Conservation (phyloP, 2,113 vertebrate species). For the Gobius niger region DNA sequence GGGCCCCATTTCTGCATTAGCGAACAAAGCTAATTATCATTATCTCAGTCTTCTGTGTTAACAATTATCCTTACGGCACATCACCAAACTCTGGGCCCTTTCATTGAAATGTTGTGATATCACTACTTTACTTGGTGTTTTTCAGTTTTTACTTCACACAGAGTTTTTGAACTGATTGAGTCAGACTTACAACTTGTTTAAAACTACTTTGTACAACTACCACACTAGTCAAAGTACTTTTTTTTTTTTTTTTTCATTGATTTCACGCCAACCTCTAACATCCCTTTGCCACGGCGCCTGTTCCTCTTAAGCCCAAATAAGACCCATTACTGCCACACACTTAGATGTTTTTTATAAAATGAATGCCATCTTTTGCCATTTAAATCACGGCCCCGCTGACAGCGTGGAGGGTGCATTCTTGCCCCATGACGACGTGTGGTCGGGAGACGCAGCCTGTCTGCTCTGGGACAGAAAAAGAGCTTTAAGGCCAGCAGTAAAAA, state of each 20-base stretch:
- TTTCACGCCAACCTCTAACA: neutral
- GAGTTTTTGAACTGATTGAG: neutral
- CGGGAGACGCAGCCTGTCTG: conserved; percentile 57
- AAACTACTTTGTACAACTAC: neutral
- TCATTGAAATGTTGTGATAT: too few species aligned
- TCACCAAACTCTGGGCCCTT: too few species aligned
- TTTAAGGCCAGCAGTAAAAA: conserved; percentile 60
- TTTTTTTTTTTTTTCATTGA: neutral
- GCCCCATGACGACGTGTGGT: conserved; percentile 48
- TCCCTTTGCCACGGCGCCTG: neutral
- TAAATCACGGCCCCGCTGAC: conserved; percentile 33
- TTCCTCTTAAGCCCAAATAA: conserved; percentile 2
- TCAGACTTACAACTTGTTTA: neutral
- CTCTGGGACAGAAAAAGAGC: conserved; percentile 64
- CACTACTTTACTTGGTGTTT: neutral
- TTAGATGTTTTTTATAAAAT: conserved; percentile 24
- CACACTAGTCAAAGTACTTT: neutral
- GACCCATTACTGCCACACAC: conserved; percentile 10
- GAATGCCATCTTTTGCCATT: conserved; percentile 21
- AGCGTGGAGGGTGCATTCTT: conserved; percentile 55
- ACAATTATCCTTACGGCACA: neutral
- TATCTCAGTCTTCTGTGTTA: neutral
- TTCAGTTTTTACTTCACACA: neutral
- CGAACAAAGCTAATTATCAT: neutral
- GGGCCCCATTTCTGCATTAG: neutral